These are phyloP conservation scores for Oxyruncus cristatus DNA, from an alignment of 2,113 vertebrate species.

Conservation along the genomic window DNA sequence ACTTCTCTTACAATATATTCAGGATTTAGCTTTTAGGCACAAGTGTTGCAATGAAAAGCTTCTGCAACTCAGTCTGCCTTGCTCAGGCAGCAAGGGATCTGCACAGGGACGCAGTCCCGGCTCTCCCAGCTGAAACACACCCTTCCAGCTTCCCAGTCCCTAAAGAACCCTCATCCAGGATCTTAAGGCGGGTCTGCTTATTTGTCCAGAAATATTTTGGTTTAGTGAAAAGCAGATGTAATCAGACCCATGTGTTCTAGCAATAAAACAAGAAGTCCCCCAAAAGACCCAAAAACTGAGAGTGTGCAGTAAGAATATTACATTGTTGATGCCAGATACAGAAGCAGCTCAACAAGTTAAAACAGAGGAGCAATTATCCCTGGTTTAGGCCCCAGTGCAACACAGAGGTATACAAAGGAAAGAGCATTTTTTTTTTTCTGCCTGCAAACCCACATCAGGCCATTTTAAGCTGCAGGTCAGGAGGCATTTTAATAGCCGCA, in stretches of 20 bases:
- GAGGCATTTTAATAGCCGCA: background rate
- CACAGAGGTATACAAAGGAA: background rate
- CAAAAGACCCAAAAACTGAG: background rate
- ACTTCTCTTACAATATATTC: background rate
- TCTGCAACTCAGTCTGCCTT: background rate
- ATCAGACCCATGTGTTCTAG: background rate
- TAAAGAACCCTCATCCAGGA: background rate
- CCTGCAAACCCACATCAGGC: background rate
- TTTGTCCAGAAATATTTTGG: background rate
- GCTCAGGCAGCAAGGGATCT: background rate
- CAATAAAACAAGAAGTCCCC: background rate
- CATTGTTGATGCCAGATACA: background rate
- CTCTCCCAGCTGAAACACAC: background rate
- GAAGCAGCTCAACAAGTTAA: background rate
- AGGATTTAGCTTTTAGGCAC: background rate
- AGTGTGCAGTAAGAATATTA: background rate
- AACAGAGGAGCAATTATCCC: background rate
- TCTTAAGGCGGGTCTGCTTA: constrained; percentile 1
- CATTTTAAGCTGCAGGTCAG: background rate
- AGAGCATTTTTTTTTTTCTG: background rate
- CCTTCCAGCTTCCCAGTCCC: background rate
- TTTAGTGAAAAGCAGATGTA: constrained; percentile 7
- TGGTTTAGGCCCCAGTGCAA: background rate
- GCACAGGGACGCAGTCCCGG: background rate
- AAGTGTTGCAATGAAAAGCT: background rate